Base-by-base conservation (phyloP, 2,888 invertebrate species). In the Hipparchia sbordonii region DNA sequence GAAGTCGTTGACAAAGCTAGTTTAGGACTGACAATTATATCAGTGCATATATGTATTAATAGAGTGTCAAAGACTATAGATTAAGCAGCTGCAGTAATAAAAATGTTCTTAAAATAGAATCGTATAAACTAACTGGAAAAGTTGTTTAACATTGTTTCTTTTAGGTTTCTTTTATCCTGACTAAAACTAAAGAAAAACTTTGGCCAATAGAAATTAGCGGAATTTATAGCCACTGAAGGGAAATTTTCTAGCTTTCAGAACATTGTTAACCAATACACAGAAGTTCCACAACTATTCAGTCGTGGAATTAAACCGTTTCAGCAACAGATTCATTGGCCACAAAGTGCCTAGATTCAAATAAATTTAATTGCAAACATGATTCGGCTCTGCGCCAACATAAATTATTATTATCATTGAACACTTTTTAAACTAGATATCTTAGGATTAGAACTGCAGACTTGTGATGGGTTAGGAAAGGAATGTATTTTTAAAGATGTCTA, bases 281-380 rank as follows among this genome's bases (percentile, higher is more conserved):
- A 51, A 51, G 51, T 65, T 51, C 51, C 63, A 7, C 48, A 65
- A 51, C 10, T 48, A 63, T 63, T 51, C 48, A 9, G 33, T 23
- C 23, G 33, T 33, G 51, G 51, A 48, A 23, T 51, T 51, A 52
- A 65, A 51, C 63, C 51, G 63, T 65, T 51, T 63, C 23, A 63
- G 63, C 51, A 51, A 65, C 63, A 52, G 63, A 65, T 65, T 65
- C 51, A 51, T 63, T 63, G 63, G 23, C 63, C 63, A 65, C 63
- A 51, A 65, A 52, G 63, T 9, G 12, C 23, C 51, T 23, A 12
- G 63, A 65, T 65, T 65, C 23, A 51, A 65, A 51, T 51, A 65
- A 65, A 65, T 65, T 33, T 65, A 65, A 63, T 63, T 63, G 23
- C 48, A 48, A 48, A 51, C 63, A 51, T 10, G 13, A 51, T 46